Evolutionary conservation across 2,888 invertebrate species (phyloP).

Genomic region (Hirtodrosophila confusa): DNA sequence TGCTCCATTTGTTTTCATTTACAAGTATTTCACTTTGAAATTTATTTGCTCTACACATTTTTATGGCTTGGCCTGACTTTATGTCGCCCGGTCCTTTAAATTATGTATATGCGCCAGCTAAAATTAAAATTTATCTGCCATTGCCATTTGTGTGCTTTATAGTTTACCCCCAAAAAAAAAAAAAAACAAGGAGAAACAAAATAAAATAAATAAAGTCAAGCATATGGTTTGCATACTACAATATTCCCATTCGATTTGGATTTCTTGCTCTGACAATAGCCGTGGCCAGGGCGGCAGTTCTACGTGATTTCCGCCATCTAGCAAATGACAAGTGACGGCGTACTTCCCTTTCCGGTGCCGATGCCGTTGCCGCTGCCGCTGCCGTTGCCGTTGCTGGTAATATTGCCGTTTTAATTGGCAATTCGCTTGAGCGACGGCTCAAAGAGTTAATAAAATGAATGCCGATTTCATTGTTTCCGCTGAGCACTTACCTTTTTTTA

Average conservation of each 20-base stretch:
- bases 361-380: background rate
- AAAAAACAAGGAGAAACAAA: no score
- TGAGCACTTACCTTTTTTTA: slow-evolving; percentile 22
- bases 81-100: slow-evolving; percentile 52
- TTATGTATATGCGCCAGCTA: slow-evolving; percentile 61
- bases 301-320: slow-evolving; percentile 37
- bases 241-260: slow-evolving; percentile 15
- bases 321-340: slow-evolving; percentile 25
- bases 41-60: slow-evolving; percentile 75
- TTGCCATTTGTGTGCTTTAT: slow-evolving; percentile 48
- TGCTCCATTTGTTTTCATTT: slow-evolving; percentile 77
- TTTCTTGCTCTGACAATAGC: background rate
- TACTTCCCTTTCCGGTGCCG: slow-evolving; percentile 22
- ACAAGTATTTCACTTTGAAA: slow-evolving; percentile 79
- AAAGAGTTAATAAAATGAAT: slow-evolving; percentile 70
- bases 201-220: slow-evolving; percentile 35
- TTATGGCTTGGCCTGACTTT: slow-evolving; percentile 68
- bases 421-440: slow-evolving; percentile 48
- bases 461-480: slow-evolving; percentile 59
- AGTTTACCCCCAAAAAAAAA: slow-evolving; percentile 44
- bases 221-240: slow-evolving; percentile 34
- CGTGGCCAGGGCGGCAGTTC: background rate
- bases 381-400: background rate
- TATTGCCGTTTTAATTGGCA: slow-evolving; percentile 61
- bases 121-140: slow-evolving; percentile 73